Base-by-base conservation (phyloP, 2,888 invertebrate genomes). In the Meiosimyza platycephala region DNA sequence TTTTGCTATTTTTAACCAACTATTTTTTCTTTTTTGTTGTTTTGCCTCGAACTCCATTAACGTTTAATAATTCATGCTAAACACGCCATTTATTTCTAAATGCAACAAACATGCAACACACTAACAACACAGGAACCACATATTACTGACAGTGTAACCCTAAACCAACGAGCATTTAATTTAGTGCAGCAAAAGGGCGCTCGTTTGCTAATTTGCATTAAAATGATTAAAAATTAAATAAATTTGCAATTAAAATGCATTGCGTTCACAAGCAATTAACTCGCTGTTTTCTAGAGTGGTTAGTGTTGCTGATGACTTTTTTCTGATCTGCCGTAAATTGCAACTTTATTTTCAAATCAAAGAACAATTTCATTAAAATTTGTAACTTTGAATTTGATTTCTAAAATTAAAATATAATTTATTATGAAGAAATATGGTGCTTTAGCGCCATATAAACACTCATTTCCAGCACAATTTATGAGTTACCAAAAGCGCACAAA, bases 21-120 rank as follows among this genome's bases (percentile, higher is more conserved):
- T 52, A 40, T 51, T 15, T 28, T 33, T 80, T 80, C 80, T 76
- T 0, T 7, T 9, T 9, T 40, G 6, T 40, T 40, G 5, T 40
- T 40, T 40, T 40, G 40, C 40, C 40, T 76, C 75, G 75, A 9
- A 78, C 73, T 76, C 80, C 81, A 85, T 84, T 84, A 81, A 80
- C 77, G 79, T 80, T 81, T 79, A 79, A 81, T 83, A 85, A 84
- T 85, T 82, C 83, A 82, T 82, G 80, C 83, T 81, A 83, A 85
- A 82, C 84, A 85, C 84, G 84, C 84, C 78, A 84, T 82, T 84
- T 70, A 51, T 51, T 62, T 62, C 40, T 54, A 63, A 70, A 18
- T 62, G 54, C 52, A 51, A 63, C 22, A 57, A 48, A n/a, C 70
- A 70, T 68, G 54, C 54, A 70, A 70, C 68, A 62, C 40, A 62